These are phyloP conservation scores for Muscidifurax raptorellus DNA, from an alignment of 1,140 invertebrate species.

Conservation along the genomic window DNA sequence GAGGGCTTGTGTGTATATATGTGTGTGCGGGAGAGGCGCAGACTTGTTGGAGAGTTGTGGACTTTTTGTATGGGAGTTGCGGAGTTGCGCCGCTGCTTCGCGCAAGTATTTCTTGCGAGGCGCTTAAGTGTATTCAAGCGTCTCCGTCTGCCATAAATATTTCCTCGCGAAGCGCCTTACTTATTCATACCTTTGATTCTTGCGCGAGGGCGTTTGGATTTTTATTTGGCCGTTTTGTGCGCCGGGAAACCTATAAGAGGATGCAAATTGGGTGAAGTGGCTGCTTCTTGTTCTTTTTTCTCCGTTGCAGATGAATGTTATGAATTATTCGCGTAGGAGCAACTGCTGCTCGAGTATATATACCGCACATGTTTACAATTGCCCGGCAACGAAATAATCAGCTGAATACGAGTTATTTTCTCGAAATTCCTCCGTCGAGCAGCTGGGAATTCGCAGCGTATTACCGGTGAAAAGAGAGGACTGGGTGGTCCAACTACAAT, in stretches of 20 bases:
- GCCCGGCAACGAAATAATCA: no score
- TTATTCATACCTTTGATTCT: slow-evolving; percentile 2
- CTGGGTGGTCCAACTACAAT: background rate
- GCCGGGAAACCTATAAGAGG: background rate
- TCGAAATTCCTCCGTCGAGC: no score
- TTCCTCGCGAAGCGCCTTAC: background rate
- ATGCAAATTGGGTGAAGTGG: background rate
- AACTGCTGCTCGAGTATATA: no score
- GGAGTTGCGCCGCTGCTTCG: background rate
- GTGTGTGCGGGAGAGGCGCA: background rate
- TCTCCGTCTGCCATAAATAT: background rate
- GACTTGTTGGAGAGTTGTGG: background rate
- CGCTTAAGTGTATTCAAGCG: background rate
- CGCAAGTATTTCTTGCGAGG: background rate
- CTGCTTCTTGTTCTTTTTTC: background rate
- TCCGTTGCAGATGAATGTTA: no score
- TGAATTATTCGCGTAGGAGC: no score
- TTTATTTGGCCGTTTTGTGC: background rate
- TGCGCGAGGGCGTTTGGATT: background rate
- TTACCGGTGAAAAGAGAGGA: background rate
- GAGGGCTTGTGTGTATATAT: background rate
- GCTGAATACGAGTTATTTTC: no score
- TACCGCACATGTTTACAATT: no score
- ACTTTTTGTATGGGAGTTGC: background rate
- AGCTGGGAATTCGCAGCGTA: background rate